Base-by-base conservation (phyloP, 2,113 vertebrate species). In the Vulpes lagopus region DNA sequence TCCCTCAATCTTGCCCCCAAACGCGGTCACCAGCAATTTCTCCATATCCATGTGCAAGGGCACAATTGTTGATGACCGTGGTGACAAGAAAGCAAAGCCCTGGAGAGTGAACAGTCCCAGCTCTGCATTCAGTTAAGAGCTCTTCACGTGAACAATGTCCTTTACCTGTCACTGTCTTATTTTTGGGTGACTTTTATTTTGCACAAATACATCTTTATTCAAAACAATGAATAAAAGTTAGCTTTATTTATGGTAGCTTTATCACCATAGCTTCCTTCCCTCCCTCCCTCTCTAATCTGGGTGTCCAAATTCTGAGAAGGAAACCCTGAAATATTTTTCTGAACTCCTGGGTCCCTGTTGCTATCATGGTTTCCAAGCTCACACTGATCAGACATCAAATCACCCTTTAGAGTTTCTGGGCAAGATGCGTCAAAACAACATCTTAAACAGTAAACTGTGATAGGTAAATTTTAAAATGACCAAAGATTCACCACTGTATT, bases 11-110 rank as follows among this genome's bases (percentile, higher is more conserved):
- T 93, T 93, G 81, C 62, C 89, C 90, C 83, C 74, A 83, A 71
- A 87, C 53, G 83, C 91, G 84, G 98, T 95, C 97, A 97, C 97
- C 97, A 97, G 97, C 98, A 97, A 73, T 90, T 91, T 90, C 59
- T 95, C 91, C 90, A 94, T 83, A 38, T 78, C 93, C 94, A 83
- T 86, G 94, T 94, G 73, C 67, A 80, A 91, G 93, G 85, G 83
- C 95, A 83, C 76, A 43, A 65, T 30, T 53, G 69, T 71, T 57
- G 65, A 82, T 53, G 92, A 76, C 74, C 57, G 7, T 11, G 89
- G 83, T 94, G 86, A 95, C n/a, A 1, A 80, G 89, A 89, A 19
- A 85, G 65, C 82, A 67, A 43, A 79, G 94, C 94, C 79, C 91
- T 4, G 43, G 73, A 60, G 92, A 86, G 91, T 55, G 23, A 76